Evolutionary conservation across 1,140 invertebrate genomes (phyloP), one percentile per base, ranked within the genome.

Genomic region (Lepeophtheirus salmonis): DNA sequence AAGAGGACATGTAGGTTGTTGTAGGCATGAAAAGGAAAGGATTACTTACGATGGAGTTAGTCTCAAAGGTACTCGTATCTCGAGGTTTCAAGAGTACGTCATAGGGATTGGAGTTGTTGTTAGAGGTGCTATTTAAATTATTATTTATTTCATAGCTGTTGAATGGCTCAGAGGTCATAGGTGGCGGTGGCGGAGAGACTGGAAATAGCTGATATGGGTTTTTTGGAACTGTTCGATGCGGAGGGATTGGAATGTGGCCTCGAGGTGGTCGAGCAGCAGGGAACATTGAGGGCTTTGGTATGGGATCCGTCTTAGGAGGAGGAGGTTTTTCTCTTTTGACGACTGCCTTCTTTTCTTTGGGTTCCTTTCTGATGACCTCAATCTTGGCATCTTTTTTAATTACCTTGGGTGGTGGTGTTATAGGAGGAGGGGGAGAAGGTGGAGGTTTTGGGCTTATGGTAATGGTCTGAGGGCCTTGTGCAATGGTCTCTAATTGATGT

Each of bases 261-360:
- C 55, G 23, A n/a, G 55, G 55, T 3, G 55, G 55, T 25, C 55
- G 14, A 14, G 55, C 55, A 17, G 23, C 23, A n/a, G 55, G 55
- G 26, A 26, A 57, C 26, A 24, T 20, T 17, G 3, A 16, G 16
- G 55, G 55, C 55, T 57, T 57, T 14, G 55, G 55, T 26, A 57
- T 57, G 30, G 55, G 55, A n/a, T 57, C 55, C 3, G 55, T 17
- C 16, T 25, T 26, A 48, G 55, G 55, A 41, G 14, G 52, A 20
- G 21, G 52, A 23, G 3, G 18, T 23, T n/a, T 20, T 20, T 54
- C 52, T 54, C 21, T 20, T 20, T 13, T n/a, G 23, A 18, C 52
- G 2, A 20, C 2, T 10, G 22, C 52, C 21, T 23, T 24, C 16
- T 54, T 54, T 54, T 54, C 52, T 16, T 54, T 54, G 2, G 52